Percentiles rank a stretch among this genome's conserved stretches.
These are phyloP conservation scores for Sigmodon hispidus DNA, from an alignment of 2,113 vertebrate genomes.

Conservation along the genomic window DNA sequence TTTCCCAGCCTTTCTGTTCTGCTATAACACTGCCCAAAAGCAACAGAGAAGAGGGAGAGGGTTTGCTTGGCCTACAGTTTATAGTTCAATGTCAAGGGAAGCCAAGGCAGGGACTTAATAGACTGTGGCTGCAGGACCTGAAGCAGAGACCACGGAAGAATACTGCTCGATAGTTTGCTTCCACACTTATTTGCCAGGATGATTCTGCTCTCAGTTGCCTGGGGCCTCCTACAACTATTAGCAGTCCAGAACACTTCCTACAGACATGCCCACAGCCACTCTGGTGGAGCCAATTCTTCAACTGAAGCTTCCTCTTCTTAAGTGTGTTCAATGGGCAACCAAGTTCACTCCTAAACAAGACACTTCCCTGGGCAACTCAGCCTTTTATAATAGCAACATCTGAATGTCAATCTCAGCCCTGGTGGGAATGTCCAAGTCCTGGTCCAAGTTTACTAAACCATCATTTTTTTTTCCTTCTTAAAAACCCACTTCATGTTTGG, in stretches of 20 bases:
- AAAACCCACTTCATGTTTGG: background rate
- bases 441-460: background rate
- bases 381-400: background rate
- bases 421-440: background rate
- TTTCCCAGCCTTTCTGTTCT: background rate
- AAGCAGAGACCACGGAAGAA: background rate
- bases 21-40: background rate
- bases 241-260: background rate
- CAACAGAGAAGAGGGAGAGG: background rate
- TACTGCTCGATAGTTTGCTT: background rate
- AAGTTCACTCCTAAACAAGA: background rate
- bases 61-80: background rate
- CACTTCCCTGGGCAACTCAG: background rate
- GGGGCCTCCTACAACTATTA: background rate
- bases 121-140: background rate
- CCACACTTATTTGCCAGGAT: background rate
- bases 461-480: background rate
- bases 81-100: background rate
- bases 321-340: background rate
- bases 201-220: background rate
- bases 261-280: background rate
- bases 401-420: background rate
- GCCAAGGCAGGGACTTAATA: background rate
- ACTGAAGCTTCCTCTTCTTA: background rate
- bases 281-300: background rate